Evolutionary conservation across 1,140 invertebrate species (phyloP).

Genomic region (Camponotus vicinus): DNA sequence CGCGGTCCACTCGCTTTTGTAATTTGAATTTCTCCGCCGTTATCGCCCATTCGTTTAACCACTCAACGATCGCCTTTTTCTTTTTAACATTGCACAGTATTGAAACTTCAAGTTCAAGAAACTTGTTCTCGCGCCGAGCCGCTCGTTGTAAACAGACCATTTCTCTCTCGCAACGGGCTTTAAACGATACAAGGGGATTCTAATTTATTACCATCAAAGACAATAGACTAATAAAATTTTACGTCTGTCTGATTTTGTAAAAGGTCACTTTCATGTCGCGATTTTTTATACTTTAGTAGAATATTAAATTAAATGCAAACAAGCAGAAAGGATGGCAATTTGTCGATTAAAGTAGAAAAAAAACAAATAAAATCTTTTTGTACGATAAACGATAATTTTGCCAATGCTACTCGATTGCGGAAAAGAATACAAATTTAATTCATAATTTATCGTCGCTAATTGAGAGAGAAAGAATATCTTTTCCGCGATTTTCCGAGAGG

Average conservation of each 20-base stretch:
- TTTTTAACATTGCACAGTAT: constrained; percentile 9
- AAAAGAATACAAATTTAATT: background rate
- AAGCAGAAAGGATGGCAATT: background rate
- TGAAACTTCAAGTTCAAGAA: background rate
- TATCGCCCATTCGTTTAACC: constrained; percentile 54
- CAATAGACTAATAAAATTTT: background rate
- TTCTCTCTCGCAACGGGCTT: background rate
- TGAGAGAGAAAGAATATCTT: background rate
- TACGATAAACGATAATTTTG: too few relatives aligned
- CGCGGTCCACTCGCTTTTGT: constrained; percentile 28
- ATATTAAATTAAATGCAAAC: background rate
- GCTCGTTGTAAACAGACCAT: constrained; percentile 14
- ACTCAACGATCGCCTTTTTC: constrained; percentile 47
- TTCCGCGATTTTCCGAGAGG: constrained; percentile 7
- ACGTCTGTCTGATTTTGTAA: background rate
- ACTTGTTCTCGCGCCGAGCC: background rate
- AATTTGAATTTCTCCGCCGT: constrained; percentile 40
- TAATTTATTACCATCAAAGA: constrained; percentile 1
- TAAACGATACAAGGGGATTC: constrained; percentile 12
- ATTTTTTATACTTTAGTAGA: background rate
- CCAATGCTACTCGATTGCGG: background rate
- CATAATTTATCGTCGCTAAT: background rate
- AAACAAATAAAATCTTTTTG: background rate
- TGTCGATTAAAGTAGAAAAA: background rate
- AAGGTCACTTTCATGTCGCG: background rate